These are phyloP conservation scores for Oriolus oriolus DNA, from an alignment of 2,113 vertebrate genomes.

Conservation along the genomic window DNA sequence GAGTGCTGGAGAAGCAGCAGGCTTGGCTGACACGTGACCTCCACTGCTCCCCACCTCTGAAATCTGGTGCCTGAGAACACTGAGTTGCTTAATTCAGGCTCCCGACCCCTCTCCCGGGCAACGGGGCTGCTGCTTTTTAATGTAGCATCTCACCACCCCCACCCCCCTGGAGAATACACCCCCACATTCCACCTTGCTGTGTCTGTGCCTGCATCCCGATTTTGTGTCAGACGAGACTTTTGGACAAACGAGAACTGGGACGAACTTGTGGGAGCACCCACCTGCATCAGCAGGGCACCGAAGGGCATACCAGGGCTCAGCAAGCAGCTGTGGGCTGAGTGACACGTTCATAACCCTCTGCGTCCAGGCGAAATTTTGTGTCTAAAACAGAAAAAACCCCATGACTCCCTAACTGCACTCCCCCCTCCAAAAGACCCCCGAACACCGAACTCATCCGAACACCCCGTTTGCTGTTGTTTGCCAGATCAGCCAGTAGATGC, in stretches of 20 bases:
- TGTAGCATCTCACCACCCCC: neutral
- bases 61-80: neutral
- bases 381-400: neutral
- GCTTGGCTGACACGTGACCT: neutral
- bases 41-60: neutral
- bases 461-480: neutral
- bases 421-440: neutral
- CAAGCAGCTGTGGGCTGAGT: neutral
- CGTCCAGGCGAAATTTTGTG: neutral
- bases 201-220: neutral
- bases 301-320: neutral
- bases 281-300: neutral
- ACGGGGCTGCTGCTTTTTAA: neutral
- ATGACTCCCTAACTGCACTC: neutral
- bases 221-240: neutral
- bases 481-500: neutral
- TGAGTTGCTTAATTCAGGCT: neutral
- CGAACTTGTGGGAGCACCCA: neutral
- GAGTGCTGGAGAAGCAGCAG: neutral
- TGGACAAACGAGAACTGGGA: neutral
- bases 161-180: neutral
- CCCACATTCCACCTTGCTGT: neutral
- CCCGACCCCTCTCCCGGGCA: neutral
- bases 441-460: neutral
- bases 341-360: fast-evolving